Evolutionary conservation across 2,797 vertebrate species (phyloP).

Genomic region (Pygocentrus nattereri): DNA sequence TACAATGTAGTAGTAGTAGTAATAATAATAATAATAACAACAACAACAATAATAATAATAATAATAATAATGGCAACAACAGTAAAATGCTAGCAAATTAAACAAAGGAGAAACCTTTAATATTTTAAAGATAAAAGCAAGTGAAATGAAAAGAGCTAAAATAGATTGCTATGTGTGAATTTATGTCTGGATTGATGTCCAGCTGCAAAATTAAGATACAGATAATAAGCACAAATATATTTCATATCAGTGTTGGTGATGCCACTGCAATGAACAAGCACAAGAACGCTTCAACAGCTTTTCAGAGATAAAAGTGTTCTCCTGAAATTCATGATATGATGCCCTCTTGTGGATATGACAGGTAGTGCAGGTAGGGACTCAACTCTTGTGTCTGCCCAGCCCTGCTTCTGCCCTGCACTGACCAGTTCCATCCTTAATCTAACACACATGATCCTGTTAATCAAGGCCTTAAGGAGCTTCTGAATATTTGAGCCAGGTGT

Average conservation of each 20-base stretch:
- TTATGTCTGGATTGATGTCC: no score
- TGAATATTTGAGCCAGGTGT: not conserved
- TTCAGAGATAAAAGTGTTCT: not conserved
- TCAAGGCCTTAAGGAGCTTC: not conserved
- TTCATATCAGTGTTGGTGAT: not conserved
- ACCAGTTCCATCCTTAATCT: conserved; percentile 11
- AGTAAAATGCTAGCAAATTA: no score
- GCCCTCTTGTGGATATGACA: conserved; percentile 46
- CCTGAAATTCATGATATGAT: not conserved
- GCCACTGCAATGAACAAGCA: conserved; percentile 4
- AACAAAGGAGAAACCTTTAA: no score
- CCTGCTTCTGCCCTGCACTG: not conserved
- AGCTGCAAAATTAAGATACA: not conserved
- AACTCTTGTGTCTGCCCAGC: not conserved
- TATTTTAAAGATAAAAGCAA: no score
- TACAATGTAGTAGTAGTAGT: no score
- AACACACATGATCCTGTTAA: not conserved
- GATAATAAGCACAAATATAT: not conserved
- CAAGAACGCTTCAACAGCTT: conserved; percentile 15
- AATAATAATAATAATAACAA: no score
- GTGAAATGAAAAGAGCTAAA: no score
- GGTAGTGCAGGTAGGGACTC: not conserved
- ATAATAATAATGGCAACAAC: no score
- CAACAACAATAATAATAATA: no score
- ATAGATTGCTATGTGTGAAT: no score